A percentile compares a stretch with the other conserved stretches of the same genome.
Conservation (phyloP, 2,113 vertebrate species). For the Syngnathus floridae region DNA sequence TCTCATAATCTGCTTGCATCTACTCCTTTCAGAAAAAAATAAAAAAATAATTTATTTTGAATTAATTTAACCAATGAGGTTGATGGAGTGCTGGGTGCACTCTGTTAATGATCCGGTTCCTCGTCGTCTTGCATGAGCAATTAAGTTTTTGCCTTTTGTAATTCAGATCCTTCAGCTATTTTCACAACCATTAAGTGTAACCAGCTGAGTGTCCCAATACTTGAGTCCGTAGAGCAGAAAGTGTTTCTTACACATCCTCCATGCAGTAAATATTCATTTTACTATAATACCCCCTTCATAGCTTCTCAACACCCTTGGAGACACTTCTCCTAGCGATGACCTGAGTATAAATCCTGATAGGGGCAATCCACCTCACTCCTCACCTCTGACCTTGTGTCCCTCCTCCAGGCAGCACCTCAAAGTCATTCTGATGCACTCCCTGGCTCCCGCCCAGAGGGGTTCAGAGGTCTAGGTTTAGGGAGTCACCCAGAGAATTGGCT, state of each 20-base stretch:
- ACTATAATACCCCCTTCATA: neutral
- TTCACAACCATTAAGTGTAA: neutral
- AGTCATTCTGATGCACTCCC: constrained; percentile 45
- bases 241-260: neutral
- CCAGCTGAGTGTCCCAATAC: neutral
- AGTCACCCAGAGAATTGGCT: constrained; percentile 31
- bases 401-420: constrained; percentile 63
- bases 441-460: constrained; percentile 43
- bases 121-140: too few relatives aligned
- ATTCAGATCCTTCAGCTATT: neutral
- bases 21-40: neutral
- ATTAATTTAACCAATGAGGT: neutral
- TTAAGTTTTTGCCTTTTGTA: too few relatives aligned
- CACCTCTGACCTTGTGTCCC: constrained; percentile 44
- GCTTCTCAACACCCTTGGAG: constrained; percentile 15
- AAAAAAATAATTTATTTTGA: neutral
- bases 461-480: constrained; percentile 41
- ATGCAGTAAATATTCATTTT: neutral
- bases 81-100: neutral
- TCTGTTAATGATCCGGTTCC: neutral
- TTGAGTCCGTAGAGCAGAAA: neutral
- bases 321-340: constrained; percentile 46
- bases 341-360: constrained; percentile 44
- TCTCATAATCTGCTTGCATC: neutral
- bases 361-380: constrained; percentile 43